Conservation (phyloP, 2,797 vertebrate genomes). For the Phylloscopus collybita region DNA sequence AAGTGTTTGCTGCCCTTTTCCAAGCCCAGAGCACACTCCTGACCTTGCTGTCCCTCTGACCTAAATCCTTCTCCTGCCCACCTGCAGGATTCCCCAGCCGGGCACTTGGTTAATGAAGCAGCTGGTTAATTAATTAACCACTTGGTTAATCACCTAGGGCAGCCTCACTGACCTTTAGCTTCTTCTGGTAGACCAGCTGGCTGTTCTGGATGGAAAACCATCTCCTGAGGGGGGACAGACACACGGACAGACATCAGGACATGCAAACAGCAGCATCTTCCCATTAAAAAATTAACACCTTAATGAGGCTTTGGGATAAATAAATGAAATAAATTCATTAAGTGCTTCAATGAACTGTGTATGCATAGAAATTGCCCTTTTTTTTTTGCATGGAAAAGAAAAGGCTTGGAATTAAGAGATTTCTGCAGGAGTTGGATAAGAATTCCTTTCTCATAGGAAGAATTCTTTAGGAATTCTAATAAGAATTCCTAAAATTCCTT, state of each 20-base stretch:
- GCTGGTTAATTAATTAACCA: not conserved
- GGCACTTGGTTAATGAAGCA: not conserved
- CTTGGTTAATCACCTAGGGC: not conserved
- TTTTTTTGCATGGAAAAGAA: too few relatives aligned
- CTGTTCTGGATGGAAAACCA: slow-evolving; percentile 99
- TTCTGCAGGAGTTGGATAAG: too few relatives aligned
- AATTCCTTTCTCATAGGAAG: too few relatives aligned
- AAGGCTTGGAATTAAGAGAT: too few relatives aligned
- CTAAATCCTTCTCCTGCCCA: not conserved
- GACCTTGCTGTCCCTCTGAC: not conserved
- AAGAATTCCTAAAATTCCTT: too few relatives aligned
- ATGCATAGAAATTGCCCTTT: too few relatives aligned
- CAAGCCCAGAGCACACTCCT: not conserved
- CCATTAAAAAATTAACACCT: not conserved
- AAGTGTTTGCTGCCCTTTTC: not conserved
- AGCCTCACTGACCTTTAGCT: slow-evolving; percentile 83
- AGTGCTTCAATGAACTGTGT: too few relatives aligned
- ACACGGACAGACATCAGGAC: not conserved
- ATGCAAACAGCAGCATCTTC: not conserved
- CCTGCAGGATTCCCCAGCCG: not conserved
- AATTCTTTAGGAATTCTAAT: too few relatives aligned
- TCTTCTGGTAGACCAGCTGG: slow-evolving; percentile 99
- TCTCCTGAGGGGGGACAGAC: slow-evolving; percentile 77
- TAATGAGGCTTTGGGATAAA: not conserved
- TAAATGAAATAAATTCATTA: too few relatives aligned